Evolutionary conservation across 2,113 vertebrate genomes (phyloP).

Genomic region (Vulpes ferrilata): DNA sequence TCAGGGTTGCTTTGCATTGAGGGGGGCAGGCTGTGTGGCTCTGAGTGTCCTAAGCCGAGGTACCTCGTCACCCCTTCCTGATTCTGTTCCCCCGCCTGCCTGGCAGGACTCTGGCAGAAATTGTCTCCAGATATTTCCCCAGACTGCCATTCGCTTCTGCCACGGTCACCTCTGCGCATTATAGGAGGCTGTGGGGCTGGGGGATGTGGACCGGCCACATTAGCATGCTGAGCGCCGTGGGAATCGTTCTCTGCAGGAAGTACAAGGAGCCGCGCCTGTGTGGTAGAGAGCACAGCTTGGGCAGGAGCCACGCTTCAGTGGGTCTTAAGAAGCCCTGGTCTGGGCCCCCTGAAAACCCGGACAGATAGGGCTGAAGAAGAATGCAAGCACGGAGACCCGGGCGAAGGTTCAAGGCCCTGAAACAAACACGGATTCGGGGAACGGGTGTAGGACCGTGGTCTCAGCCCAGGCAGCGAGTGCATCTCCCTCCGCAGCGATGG

Average conservation of each 20-base stretch:
- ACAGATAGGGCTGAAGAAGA: too few species aligned
- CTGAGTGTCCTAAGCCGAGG: not conserved
- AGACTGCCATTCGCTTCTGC: not conserved
- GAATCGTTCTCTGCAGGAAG: not conserved
- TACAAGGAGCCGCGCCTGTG: fast-evolving
- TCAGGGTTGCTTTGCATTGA: constrained; percentile 36
- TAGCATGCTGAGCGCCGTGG: fast-evolving
- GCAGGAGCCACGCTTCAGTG: not conserved
- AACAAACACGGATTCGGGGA: not conserved
- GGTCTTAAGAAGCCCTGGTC: not conserved
- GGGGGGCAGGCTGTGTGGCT: not conserved
- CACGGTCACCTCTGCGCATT: fast-evolving
- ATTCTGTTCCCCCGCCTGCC: not conserved
- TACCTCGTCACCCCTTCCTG: not conserved
- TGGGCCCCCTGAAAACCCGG: not conserved
- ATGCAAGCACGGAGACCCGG: too few species aligned
- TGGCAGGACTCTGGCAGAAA: not conserved
- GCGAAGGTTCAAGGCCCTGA: not conserved
- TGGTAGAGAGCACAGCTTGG: not conserved
- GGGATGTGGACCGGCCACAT: not conserved
- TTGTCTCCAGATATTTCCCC: not conserved
- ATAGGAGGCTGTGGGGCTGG: not conserved
- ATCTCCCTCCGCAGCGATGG: not conserved
- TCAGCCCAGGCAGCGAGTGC: not conserved
- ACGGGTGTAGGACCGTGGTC: not conserved